phyloP scores from a whole-genome alignment of 2,113 vertebrate species.

The Tichodroma muraria region DNA sequence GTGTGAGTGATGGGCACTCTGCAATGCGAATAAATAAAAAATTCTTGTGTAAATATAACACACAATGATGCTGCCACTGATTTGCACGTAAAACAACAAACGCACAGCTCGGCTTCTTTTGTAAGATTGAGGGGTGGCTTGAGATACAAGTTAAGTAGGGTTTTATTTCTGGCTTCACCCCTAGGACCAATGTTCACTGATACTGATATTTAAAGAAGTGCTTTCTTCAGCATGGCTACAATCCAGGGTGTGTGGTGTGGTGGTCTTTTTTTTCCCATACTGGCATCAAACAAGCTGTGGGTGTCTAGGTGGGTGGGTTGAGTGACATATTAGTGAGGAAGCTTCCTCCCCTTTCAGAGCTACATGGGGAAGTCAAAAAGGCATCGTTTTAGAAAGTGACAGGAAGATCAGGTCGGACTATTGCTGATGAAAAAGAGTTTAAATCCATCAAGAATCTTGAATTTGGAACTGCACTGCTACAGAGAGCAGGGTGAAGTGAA shows the following conservation, averaged over 20 bases:
- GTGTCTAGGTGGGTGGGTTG: conserved; percentile 75
- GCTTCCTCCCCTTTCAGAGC: conserved; percentile 61
- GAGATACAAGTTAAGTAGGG: not conserved
- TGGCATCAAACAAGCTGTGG: conserved; percentile 58
- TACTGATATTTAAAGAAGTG: conserved; percentile 24
- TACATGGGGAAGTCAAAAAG: conserved; percentile 58
- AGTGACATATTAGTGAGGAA: conserved; percentile 70
- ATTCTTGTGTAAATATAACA: not conserved
- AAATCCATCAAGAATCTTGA: conserved; percentile 61
- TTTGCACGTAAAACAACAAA: not conserved
- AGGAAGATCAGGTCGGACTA: conserved; percentile 48
- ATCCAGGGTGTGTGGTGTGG: not conserved
- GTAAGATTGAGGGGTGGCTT: not conserved
- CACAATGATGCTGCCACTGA: not conserved
- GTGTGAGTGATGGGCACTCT: not conserved
- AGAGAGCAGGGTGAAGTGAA: not conserved
- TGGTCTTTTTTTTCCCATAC: conserved; percentile 23
- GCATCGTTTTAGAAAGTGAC: conserved; percentile 63
- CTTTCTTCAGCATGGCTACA: conserved; percentile 56
- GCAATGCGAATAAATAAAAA: not conserved
- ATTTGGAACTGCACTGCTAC: conserved; percentile 38
- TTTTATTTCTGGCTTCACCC: conserved; percentile 28
- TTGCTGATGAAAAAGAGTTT: conserved; percentile 45
- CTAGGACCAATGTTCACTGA: conserved; percentile 38
- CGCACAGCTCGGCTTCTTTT: not conserved